Conservation (phyloP, 2,113 vertebrate species). For the Oreochromis spilurus region DNA sequence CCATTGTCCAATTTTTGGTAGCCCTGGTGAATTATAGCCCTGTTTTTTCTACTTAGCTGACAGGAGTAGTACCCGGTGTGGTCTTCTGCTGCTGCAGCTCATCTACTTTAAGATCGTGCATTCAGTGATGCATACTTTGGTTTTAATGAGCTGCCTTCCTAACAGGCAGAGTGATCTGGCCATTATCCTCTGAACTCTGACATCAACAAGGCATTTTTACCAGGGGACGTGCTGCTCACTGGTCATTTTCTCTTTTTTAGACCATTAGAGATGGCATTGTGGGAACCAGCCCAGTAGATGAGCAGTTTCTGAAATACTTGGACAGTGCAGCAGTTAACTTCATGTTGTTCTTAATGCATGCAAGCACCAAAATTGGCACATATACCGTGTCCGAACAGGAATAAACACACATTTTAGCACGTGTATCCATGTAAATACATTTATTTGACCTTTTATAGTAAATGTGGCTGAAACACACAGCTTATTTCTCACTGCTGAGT, state of each 20-base stretch:
- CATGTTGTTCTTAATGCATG: background rate
- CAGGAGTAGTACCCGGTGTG: rapidly evolving
- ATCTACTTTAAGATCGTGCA: background rate
- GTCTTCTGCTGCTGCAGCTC: background rate
- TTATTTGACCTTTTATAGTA: background rate
- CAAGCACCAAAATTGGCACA: background rate
- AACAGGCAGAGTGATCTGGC: background rate
- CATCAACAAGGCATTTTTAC: background rate
- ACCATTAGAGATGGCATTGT: background rate
- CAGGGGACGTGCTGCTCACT: background rate
- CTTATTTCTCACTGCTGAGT: background rate
- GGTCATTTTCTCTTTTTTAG: background rate
- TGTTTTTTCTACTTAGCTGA: background rate
- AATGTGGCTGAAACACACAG: background rate
- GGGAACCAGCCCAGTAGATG: background rate
- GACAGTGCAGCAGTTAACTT: background rate
- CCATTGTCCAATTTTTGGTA: background rate
- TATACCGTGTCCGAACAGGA: background rate
- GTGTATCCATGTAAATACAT: rapidly evolving
- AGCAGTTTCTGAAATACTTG: background rate
- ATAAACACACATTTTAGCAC: background rate
- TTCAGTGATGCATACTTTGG: background rate
- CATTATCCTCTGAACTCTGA: background rate
- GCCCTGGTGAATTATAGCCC: background rate
- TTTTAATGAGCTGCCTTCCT: background rate